phyloP scores from a whole-genome alignment of 2,113 vertebrate genomes.

The Protomyctophum bolini region DNA sequence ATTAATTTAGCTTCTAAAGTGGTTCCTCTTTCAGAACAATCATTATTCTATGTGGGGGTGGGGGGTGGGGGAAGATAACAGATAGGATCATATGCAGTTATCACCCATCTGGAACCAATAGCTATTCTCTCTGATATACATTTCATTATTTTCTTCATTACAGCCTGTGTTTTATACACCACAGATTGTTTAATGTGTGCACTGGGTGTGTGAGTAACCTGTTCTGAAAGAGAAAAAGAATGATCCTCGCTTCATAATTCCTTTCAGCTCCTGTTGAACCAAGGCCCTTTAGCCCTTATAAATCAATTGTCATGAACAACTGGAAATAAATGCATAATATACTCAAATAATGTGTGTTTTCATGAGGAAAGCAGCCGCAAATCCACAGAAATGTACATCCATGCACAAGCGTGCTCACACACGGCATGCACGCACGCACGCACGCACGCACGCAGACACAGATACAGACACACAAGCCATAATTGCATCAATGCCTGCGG shows the following conservation, averaged over 20 bases:
- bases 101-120: conserved; percentile 20
- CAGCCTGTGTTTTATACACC: background rate
- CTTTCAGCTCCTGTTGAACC: conserved; percentile 27
- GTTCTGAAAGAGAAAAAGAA: conserved; percentile 26
- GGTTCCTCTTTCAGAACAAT: background rate
- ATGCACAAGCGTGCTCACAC: too few relatives aligned
- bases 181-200: background rate
- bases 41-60: background rate
- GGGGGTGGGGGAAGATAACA: background rate
- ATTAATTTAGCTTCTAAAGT: background rate
- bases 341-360: background rate
- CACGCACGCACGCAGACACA: too few relatives aligned
- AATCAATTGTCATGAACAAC: conserved; percentile 24
- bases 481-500: too few relatives aligned
- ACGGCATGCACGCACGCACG: background rate
- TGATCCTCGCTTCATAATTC: background rate
- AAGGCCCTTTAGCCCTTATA: background rate
- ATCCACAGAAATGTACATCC: background rate
- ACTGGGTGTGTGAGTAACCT: conserved; percentile 14
- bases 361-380: background rate
- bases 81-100: background rate
- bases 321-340: conserved; percentile 2
- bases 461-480: background rate
- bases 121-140: conserved; percentile 4
- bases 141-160: conserved; percentile 18